Base-by-base conservation (phyloP, 2,797 vertebrate genomes). In the Ceyx erithaca region DNA sequence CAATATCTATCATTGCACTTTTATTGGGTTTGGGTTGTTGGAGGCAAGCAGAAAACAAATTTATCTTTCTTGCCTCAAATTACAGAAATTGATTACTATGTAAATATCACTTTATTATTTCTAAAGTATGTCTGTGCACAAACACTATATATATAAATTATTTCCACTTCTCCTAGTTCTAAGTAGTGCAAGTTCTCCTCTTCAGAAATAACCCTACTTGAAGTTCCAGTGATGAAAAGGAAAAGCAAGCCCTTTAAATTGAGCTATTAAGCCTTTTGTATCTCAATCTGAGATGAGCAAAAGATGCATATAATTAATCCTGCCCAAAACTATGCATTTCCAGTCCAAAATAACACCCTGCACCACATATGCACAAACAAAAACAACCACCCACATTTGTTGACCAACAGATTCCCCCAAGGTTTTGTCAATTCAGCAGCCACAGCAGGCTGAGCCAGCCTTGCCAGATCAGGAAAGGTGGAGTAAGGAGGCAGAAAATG, bases 181-280 rank as follows among this genome's bases (percentile, higher is more conserved):
- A 79, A 89, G 75, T 54, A 85, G 26, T 46, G 5, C 66, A 93
- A 71, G 63, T 61, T 80, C 77, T 89, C 46, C 31, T 59, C 62
- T 80, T 85, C 86, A 83, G 66, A 79, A 95, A 90, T 67, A 93
- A 92, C 80, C 31, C 85, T 83, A 91, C 86, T 70, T 83, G 76
- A 92, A 89, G 55, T 63, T 70, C 49, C 72, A 87, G 89, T 75
- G 46, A 87, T 85, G 46, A 94, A 92, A 92, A 87, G 72, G 33
- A 93, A 90, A 89, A 82, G 64, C 49, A 85, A 85, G 41, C 6
- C n/a, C 68, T 83, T 89, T 82, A 92, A 95, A 93, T 25, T 28
- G 15, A 94, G 49, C 84, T 85, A 87, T 85, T 87, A 82, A 83
- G 55, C 31, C 84, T 95, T 83, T 81, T 87, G 35, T 85, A 71